phyloP scores from a whole-genome alignment of 2,888 invertebrate species.

The Epicampocera succincta region DNA sequence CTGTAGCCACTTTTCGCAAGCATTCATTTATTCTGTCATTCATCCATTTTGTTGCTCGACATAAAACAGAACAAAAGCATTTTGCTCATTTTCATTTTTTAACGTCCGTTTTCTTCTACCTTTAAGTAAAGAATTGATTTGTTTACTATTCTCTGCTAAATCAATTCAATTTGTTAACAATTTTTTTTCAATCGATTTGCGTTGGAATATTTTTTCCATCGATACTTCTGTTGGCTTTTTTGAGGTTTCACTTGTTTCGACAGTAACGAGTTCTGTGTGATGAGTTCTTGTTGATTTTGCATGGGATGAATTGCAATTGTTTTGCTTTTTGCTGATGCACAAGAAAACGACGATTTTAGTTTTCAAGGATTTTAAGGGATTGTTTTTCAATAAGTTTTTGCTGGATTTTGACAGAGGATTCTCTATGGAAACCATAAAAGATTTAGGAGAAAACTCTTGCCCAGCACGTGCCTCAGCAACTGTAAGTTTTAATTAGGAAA shows the following conservation, averaged over 20 bases:
- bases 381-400: too few species aligned
- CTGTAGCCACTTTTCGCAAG: conserved; percentile 56
- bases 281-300: conserved; percentile 35
- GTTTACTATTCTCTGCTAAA: conserved; percentile 48
- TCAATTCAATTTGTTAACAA: conserved; percentile 57
- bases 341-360: background rate
- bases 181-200: conserved; percentile 42
- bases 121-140: conserved; percentile 64
- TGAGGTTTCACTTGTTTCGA: conserved; percentile 42
- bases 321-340: conserved; percentile 10
- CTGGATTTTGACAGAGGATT: too few species aligned
- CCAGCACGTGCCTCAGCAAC: background rate
- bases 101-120: conserved; percentile 43
- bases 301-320: conserved; percentile 34
- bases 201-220: conserved; percentile 1
- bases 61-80: conserved; percentile 15
- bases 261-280: conserved; percentile 36
- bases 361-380: background rate
- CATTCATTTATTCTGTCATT: conserved; percentile 24
- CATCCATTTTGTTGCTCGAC: conserved; percentile 13
- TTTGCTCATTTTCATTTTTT: conserved; percentile 4
- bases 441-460: background rate
- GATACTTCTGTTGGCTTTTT: conserved; percentile 2
- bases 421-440: too few species aligned
- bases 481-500: too few species aligned